phyloP scores from a whole-genome alignment of 2,113 vertebrate species.

The Odocoileus virginianus region DNA sequence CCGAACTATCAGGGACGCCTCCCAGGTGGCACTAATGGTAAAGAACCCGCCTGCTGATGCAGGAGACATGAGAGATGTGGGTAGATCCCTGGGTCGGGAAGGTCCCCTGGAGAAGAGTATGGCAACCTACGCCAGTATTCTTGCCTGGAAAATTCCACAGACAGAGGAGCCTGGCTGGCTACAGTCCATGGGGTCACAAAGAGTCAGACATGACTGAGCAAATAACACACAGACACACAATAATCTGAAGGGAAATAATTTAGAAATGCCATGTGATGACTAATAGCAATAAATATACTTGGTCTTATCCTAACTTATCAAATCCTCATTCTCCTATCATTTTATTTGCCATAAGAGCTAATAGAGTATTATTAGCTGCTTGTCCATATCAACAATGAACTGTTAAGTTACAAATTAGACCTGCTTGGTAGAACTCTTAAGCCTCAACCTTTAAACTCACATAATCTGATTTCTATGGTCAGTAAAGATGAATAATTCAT shows the following conservation, averaged over 20 bases:
- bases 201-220: background rate
- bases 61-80: background rate
- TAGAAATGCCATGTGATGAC: background rate
- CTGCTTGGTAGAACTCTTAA: background rate
- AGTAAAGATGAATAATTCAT: constrained; percentile 35
- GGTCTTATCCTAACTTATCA: background rate
- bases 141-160: background rate
- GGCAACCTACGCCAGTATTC: background rate
- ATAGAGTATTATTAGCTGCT: background rate
- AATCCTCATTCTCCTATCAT: background rate
- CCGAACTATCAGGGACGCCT: background rate
- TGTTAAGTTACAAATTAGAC: background rate
- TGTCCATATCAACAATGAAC: background rate
- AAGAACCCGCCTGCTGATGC: background rate
- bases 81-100: background rate
- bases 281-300: background rate
- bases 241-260: background rate
- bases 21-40: background rate
- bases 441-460: background rate
- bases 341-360: background rate
- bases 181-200: background rate
- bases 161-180: background rate
- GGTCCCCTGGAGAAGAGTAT: background rate
- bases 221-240: background rate
- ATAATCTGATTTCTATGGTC: constrained; percentile 8